phyloP scores from a whole-genome alignment of 23 tunicate genomes.

The Halocynthia aurantium region DNA sequence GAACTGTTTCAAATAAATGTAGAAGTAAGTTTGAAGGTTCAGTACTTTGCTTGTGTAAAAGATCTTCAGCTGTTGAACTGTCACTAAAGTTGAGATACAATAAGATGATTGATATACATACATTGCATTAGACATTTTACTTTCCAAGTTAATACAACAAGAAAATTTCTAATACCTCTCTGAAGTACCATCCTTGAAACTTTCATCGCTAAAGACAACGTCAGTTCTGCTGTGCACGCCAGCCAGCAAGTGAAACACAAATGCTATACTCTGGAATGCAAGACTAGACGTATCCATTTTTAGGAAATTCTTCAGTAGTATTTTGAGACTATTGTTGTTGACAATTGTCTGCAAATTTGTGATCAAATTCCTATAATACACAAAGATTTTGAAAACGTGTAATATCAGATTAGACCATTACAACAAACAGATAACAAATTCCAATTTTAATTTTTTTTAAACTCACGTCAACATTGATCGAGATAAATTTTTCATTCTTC shows the following conservation, averaged over 20 bases:
- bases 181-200: not conserved
- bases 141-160: no score
- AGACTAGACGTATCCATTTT: not conserved
- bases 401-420: not conserved
- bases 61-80: no score
- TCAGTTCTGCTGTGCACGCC: constrained; percentile 4
- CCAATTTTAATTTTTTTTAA: not conserved
- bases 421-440: not conserved
- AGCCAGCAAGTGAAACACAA: not conserved
- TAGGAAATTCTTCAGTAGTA: not conserved
- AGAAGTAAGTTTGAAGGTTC: no score
- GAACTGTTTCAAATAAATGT: no score
- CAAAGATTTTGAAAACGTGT: no score
- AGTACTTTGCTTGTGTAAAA: no score
- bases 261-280: not conserved
- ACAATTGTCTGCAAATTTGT: not conserved
- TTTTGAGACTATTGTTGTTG: not conserved
- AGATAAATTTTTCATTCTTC: not conserved
- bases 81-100: no score
- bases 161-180: no score
- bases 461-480: not conserved
- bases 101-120: no score
- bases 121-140: no score
- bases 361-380: not conserved
- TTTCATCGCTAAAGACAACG: not conserved